Percentiles rank a stretch among this genome's conserved stretches.
These are phyloP conservation scores for Noctua pronuba DNA, from an alignment of 2,888 invertebrate genomes.

Conservation along the genomic window DNA sequence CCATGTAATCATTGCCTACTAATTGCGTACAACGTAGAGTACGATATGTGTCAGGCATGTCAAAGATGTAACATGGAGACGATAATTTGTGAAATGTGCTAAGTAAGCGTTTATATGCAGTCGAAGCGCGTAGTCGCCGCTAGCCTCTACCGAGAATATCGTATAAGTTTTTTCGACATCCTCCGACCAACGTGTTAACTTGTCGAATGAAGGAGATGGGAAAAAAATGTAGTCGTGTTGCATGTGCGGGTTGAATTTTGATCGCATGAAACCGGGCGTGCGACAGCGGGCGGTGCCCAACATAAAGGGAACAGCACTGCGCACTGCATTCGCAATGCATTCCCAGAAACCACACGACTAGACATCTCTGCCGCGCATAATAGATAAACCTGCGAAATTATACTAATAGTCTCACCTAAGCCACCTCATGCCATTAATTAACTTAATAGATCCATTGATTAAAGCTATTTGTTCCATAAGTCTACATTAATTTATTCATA, in stretches of 20 bases:
- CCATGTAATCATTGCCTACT: slow-evolving; percentile 70
- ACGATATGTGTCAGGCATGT: slow-evolving; percentile 65
- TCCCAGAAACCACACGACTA: slow-evolving; percentile 63
- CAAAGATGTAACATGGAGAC: slow-evolving; percentile 65
- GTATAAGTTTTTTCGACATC: slow-evolving; percentile 79
- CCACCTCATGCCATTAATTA: slow-evolving; percentile 33
- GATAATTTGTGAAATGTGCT: slow-evolving; percentile 73
- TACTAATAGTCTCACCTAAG: slow-evolving; percentile 21
- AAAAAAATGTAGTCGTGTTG: slow-evolving; percentile 76
- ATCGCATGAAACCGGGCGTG: slow-evolving; percentile 70
- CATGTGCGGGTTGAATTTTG: slow-evolving; percentile 80
- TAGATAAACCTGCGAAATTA: slow-evolving; percentile 37
- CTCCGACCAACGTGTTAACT: slow-evolving; percentile 81
- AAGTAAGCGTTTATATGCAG: slow-evolving; percentile 78
- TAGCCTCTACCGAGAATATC: slow-evolving; percentile 71
- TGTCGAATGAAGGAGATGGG: slow-evolving; percentile 77
- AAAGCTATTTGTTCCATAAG: slow-evolving; percentile 53
- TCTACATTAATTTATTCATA: slow-evolving; percentile 66
- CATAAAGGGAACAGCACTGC: slow-evolving; percentile 60
- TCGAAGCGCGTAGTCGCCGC: slow-evolving; percentile 62
- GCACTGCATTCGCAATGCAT: slow-evolving; percentile 68
- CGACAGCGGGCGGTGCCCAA: slow-evolving; percentile 59
- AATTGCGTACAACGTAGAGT: slow-evolving; percentile 69
- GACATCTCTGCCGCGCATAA: slow-evolving; percentile 40
- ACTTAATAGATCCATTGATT: slow-evolving; percentile 52